Evolutionary conservation across 2,888 invertebrate genomes (phyloP).

Genomic region (Melikaiella ostensackeni): DNA sequence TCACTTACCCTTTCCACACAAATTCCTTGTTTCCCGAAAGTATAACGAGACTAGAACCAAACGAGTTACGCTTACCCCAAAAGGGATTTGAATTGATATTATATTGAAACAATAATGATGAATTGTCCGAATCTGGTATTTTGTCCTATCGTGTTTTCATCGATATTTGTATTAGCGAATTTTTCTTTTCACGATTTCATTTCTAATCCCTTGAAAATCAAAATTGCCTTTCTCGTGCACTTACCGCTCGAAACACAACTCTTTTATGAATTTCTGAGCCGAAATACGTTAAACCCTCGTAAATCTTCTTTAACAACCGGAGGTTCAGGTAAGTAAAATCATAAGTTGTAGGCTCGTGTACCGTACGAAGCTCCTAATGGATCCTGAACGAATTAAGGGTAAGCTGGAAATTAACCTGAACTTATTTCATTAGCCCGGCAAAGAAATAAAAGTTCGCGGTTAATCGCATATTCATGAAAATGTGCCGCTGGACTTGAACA

Average conservation of each 20-base stretch:
- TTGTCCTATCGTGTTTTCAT: no score
- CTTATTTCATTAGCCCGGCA: slow-evolving; percentile 45
- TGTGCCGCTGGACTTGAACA: slow-evolving; percentile 29
- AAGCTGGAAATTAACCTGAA: slow-evolving; percentile 47
- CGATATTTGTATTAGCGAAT: background rate
- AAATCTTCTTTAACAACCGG: slow-evolving; percentile 36
- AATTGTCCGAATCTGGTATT: no score
- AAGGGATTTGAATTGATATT: no score
- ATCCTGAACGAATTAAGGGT: slow-evolving; percentile 40
- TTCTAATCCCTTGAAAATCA: background rate
- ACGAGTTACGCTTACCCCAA: no score
- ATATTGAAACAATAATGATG: no score
- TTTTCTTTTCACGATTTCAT: slow-evolving; percentile 22
- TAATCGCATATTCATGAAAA: slow-evolving; percentile 42
- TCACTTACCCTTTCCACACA: no score
- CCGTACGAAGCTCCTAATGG: slow-evolving; percentile 34
- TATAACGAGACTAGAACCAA: no score
- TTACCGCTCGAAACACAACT: background rate
- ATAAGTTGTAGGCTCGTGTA: slow-evolving; percentile 32
- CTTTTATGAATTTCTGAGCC: slow-evolving; percentile 30
- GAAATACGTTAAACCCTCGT: slow-evolving; percentile 16
- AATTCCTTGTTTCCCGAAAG: no score
- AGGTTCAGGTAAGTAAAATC: slow-evolving; percentile 32
- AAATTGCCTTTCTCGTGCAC: background rate
- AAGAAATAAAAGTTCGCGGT: slow-evolving; percentile 46